Base-by-base conservation (phyloP, 2,888 invertebrate species). In the Ctenicera cuprea region DNA sequence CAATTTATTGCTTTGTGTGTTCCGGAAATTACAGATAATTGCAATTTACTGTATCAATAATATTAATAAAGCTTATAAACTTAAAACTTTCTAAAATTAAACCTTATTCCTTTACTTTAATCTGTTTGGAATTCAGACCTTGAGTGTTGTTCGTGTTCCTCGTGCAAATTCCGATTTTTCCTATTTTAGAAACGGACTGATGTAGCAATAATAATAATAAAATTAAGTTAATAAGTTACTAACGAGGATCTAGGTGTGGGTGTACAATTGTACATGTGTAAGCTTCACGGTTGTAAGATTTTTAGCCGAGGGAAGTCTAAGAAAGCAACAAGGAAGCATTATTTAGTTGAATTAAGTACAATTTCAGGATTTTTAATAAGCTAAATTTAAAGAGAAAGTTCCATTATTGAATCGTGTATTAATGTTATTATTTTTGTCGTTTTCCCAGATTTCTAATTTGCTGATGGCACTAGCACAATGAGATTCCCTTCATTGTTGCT, bases 401-500 rank as follows among this genome's bases (percentile, higher is more conserved):
- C 7, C 14, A 9, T 26, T 54, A 54, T 54, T 26, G 54, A 54
- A 30, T 54, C 30, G 54, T 54, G 54, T 30, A 54, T 30, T 54
- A 54, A 54, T 54, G 30, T 54, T 30, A 22, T 54, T 54, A 54
- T 54, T 54, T 22, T 54, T 54, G 54, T 54, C 14, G 14, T 7
- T 30, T 26, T 54, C 30, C 30, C 30, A 54, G 54, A 30, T 54
- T 54, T 54, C 54, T 54, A 54, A 54, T 54, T 50, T 50, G 11
- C 30, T 26, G 33, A 54, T 54, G 54, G 12, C 54, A 26, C 43
- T 12, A 7, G 22, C 11, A 26, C 9, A 22, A 50, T n/a, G 14
- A 54, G n/a, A 1, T 22, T 14, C 54, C 4, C 26, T 12, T 1
- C 30, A 54, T 54, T 54, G 54, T 54, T 22, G 7, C 1, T n/a